Base-by-base conservation (phyloP, 2,888 invertebrate genomes). In the Halictus ligatus region DNA sequence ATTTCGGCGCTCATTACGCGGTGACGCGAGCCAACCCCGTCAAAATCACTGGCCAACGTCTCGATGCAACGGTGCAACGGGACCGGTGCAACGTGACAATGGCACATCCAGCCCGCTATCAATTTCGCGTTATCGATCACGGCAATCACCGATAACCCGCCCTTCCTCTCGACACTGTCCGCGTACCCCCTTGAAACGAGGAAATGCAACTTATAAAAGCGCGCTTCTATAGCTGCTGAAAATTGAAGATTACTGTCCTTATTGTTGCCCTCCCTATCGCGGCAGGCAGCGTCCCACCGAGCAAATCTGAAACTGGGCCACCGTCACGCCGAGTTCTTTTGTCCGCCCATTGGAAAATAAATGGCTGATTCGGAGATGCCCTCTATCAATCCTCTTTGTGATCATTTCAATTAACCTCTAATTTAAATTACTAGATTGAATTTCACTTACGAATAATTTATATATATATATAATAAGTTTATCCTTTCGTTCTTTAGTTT, bases 11-110 rank as follows among this genome's bases (percentile, higher is more conserved):
- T 18, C 50, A 87, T 87, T 84, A 81, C 80, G 67, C 75, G 72
- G 43, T 43, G 74, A 64, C 35, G 35, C 21, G 85, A 83, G 76
- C 74, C 73, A 75, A 48, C 74, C 73, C 73, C 77, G 87, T 89
- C 89, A 86, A 78, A 80, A 83, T 81, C 85, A 69, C 77, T 67
- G 81, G 78, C 82, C 75, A 60, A 5, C 78, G 74, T 75, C 84
- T 80, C 89, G 78, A 79, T 18, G 50, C 18, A 50, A 50, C 60
- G 29, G 15, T 75, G 87, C 75, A 81, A 84, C 64, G 50, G 54
- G 67, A 48, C 54, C 72, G 79, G 71, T 60, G 82, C 75, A 84
- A 79, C 78, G 82, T 71, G 84, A 89, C 78, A 89, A 88, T 78
- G 50, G 72, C 71, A 80, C 75, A 75, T 75, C 50, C 83, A 80